These are phyloP conservation scores for Osmerus eperlanus DNA, from an alignment of 2,113 vertebrate genomes.

Conservation along the genomic window DNA sequence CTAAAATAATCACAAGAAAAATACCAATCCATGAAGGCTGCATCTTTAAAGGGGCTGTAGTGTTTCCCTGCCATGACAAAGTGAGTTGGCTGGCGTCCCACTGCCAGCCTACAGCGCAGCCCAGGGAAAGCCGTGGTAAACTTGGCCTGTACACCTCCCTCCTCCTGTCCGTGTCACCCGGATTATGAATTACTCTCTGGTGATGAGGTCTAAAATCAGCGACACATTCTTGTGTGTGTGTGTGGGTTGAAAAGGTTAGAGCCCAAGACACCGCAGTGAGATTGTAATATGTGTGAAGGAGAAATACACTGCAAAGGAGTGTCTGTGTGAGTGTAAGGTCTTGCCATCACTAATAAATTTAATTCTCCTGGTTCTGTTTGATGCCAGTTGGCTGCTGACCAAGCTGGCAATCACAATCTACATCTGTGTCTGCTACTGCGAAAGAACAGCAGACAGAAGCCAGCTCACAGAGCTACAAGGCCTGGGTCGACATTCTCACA, in stretches of 20 bases:
- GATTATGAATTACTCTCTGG: conserved; percentile 13
- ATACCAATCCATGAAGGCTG: no score
- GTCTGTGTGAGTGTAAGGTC: background rate
- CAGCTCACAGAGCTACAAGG: no score
- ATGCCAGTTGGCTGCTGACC: background rate
- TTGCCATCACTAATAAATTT: background rate
- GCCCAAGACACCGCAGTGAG: background rate
- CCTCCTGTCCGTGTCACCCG: background rate
- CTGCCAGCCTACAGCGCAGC: background rate
- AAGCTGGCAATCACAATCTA: background rate
- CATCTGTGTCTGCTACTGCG: background rate
- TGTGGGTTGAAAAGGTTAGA: conserved; percentile 32
- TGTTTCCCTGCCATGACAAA: background rate
- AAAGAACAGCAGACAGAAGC: no score
- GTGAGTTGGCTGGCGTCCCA: conserved; percentile 12
- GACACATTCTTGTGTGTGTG: no score
- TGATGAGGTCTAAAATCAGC: conserved; percentile 10
- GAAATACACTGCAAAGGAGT: background rate
- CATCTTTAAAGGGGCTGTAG: no score
- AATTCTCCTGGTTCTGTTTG: conserved; percentile 2
- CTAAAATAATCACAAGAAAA: no score
- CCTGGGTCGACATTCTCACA: no score
- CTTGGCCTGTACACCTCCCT: background rate
- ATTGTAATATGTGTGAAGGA: no score
- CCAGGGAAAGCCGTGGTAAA: background rate